Conservation (phyloP, 2,113 vertebrate genomes). For the Channa maculata region DNA sequence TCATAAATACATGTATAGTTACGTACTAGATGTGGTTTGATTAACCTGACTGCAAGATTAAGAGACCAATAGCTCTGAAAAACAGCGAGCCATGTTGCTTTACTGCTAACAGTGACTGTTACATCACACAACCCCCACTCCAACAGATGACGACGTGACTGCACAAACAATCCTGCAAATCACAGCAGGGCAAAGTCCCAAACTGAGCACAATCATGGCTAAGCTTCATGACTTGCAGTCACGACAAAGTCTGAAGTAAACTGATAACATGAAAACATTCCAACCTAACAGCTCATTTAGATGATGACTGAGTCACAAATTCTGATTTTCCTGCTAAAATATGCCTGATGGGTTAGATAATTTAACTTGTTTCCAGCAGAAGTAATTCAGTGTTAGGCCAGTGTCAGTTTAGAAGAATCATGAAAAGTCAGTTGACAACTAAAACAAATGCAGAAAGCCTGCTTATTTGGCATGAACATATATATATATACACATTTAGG, state of each 20-base stretch:
- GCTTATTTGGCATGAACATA: not conserved
- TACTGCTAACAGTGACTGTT: slow-evolving; percentile 34
- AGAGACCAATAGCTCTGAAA: slow-evolving; percentile 30
- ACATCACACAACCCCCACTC: slow-evolving; percentile 18
- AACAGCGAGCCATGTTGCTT: slow-evolving; percentile 24
- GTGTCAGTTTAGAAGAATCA: not conserved
- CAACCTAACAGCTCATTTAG: slow-evolving; percentile 29
- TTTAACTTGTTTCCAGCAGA: slow-evolving; percentile 17
- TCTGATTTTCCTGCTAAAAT: slow-evolving; percentile 35
- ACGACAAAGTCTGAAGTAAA: slow-evolving; percentile 38
- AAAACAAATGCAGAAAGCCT: slow-evolving; percentile 5
- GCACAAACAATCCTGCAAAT: slow-evolving; percentile 38
- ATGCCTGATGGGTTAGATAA: slow-evolving; percentile 15
- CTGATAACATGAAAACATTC: slow-evolving; percentile 45
- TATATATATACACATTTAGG: not conserved
- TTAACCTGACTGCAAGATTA: slow-evolving; percentile 1
- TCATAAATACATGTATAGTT: no score
- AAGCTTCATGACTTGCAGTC: slow-evolving; percentile 48
- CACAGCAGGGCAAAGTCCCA: slow-evolving; percentile 26
- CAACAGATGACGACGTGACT: slow-evolving; percentile 27
- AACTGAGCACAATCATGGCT: slow-evolving; percentile 22
- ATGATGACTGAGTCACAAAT: slow-evolving; percentile 22
- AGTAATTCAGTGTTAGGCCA: not conserved
- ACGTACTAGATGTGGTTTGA: no score
- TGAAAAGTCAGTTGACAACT: not conserved